Conservation (phyloP, 2,888 invertebrate species). For the Noctua pronuba region DNA sequence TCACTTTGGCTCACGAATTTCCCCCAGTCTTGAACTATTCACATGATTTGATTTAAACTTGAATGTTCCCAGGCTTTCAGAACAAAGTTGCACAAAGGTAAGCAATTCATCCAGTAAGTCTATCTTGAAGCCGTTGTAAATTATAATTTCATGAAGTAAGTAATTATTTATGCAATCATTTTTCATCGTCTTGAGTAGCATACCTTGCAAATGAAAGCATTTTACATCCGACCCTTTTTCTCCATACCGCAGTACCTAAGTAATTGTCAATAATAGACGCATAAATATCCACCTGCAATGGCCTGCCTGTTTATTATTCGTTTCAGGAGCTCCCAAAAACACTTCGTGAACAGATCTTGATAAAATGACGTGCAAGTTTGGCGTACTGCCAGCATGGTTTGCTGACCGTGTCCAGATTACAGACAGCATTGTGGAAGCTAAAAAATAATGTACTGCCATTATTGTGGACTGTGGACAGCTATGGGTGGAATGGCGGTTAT, state of each 20-base stretch:
- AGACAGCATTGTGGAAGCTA: conserved; percentile 20
- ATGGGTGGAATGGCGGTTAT: neutral
- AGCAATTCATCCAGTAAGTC: conserved; percentile 18
- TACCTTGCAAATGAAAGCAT: neutral
- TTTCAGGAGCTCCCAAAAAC: conserved; percentile 39
- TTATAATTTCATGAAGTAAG: neutral
- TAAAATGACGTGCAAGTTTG: conserved; percentile 59
- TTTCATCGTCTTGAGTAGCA: neutral
- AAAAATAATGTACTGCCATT: conserved; percentile 39
- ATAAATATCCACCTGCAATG: conserved; percentile 41
- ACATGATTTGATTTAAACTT: conserved; percentile 56
- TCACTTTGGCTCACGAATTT: conserved; percentile 37
- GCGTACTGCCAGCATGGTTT: conserved; percentile 54
- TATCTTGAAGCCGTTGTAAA: conserved; percentile 6
- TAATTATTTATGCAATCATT: neutral
- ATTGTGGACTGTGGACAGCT: conserved; percentile 24
- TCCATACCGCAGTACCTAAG: neutral
- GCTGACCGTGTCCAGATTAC: conserved; percentile 57
- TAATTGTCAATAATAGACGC: conserved; percentile 24
- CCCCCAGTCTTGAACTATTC: conserved; percentile 27
- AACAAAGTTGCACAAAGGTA: conserved; percentile 42
- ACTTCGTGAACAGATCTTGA: conserved; percentile 60
- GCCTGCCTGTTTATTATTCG: conserved; percentile 50
- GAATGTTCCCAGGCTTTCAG: conserved; percentile 25
- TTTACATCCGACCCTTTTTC: neutral